These are phyloP conservation scores for Adrianichthys oophorus DNA, from an alignment of 2,797 vertebrate genomes.

Conservation along the genomic window DNA sequence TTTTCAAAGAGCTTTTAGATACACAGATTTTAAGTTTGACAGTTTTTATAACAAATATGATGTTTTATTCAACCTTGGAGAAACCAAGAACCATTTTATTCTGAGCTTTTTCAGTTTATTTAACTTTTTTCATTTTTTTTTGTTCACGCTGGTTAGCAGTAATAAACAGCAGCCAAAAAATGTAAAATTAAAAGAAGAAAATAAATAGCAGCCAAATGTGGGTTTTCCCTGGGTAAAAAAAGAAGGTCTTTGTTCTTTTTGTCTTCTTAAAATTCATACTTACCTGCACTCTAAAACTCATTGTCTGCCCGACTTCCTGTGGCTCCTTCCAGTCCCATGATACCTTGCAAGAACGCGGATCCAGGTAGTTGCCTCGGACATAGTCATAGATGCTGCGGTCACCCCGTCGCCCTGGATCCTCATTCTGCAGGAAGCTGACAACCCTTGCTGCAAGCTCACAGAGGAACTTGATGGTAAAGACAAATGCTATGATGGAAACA, in stretches of 20 bases:
- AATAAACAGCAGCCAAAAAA: too few relatives aligned
- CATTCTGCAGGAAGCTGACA: conserved; percentile 98
- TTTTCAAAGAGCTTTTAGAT: too few relatives aligned
- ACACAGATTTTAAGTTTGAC: too few relatives aligned
- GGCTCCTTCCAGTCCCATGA: conserved; percentile 99
- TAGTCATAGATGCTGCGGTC: conserved; percentile 99
- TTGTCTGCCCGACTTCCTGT: conserved; percentile 97
- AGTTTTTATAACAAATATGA: too few relatives aligned
- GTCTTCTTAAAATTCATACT: conserved; percentile 21
- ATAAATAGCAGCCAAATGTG: too few relatives aligned
- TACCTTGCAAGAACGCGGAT: conserved; percentile 97
- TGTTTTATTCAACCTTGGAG: too few relatives aligned
- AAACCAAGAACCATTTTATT: too few relatives aligned
- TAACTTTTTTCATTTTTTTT: too few relatives aligned
- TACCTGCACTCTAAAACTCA: conserved; percentile 99
- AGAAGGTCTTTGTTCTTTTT: background rate
- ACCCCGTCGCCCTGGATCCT: conserved; percentile 92
- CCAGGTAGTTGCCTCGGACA: conserved; percentile 97
- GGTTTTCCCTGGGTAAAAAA: background rate
- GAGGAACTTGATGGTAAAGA: conserved; percentile 99
- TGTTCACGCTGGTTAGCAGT: too few relatives aligned
- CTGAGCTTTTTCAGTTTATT: too few relatives aligned
- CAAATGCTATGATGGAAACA: conserved; percentile 97
- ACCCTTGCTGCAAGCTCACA: conserved; percentile 97
- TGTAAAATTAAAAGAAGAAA: too few relatives aligned